These are phyloP conservation scores for Catostomus latipinnis DNA, from an alignment of 2,797 vertebrate species.

Conservation along the genomic window DNA sequence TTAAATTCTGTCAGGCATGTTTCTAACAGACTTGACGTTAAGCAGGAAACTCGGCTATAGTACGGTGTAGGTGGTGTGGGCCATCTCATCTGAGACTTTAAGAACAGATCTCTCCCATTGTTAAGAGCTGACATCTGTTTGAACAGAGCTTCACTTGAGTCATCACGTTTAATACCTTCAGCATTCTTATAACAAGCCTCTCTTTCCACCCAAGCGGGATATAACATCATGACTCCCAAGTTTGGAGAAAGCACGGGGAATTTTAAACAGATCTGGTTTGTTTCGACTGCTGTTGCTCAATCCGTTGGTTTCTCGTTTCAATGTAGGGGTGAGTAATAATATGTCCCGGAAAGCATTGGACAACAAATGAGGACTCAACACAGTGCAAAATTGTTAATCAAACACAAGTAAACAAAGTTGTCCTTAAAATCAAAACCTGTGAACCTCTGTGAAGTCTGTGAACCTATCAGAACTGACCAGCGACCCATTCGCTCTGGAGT, in stretches of 20 bases:
- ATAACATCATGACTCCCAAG: slow-evolving; percentile 65
- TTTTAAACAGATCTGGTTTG: slow-evolving; percentile 72
- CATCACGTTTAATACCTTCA: slow-evolving; percentile 47
- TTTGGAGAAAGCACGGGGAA: slow-evolving; percentile 69
- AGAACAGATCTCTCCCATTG: slow-evolving; percentile 49
- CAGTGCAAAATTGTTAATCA: too few relatives aligned
- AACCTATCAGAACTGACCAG: neutral
- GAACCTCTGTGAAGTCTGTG: too few relatives aligned
- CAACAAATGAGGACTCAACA: too few relatives aligned
- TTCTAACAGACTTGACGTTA: slow-evolving; percentile 19
- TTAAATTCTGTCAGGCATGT: neutral
- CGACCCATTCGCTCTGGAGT: neutral
- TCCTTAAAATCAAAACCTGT: too few relatives aligned
- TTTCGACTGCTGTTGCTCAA: slow-evolving; percentile 73
- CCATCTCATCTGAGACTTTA: slow-evolving; percentile 41
- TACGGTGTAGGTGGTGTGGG: slow-evolving; percentile 56
- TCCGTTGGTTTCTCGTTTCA: slow-evolving; percentile 64
- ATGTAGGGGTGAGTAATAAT: slow-evolving; percentile 71
- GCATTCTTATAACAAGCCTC: slow-evolving; percentile 60
- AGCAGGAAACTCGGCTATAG: slow-evolving; percentile 26
- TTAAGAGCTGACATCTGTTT: slow-evolving; percentile 60
- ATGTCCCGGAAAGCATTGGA: neutral
- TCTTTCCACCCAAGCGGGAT: slow-evolving; percentile 54
- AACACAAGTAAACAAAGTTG: too few relatives aligned
- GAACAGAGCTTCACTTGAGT: slow-evolving; percentile 50